Conservation (phyloP, 2,797 vertebrate species). For the Urosaurus nigricauda region DNA sequence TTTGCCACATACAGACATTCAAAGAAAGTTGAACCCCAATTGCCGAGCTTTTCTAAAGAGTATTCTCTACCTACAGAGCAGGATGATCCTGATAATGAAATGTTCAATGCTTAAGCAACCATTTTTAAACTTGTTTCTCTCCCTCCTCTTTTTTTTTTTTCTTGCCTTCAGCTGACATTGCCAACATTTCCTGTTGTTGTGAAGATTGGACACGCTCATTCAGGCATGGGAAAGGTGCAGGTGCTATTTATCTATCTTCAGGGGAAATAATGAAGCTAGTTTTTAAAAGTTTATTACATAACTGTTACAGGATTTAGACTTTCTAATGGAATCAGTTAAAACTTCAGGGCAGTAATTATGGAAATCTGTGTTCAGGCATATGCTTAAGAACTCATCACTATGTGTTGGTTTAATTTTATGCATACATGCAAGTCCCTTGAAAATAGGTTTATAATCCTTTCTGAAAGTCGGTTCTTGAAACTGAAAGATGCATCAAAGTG, state of each 20-base stretch:
- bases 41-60: neutral
- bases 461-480: neutral
- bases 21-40: neutral
- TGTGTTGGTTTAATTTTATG: neutral
- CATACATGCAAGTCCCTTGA: neutral
- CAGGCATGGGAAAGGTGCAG: slow-evolving; percentile 98
- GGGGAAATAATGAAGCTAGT: slow-evolving; percentile 1
- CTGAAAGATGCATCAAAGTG: neutral
- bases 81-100: slow-evolving; percentile 28
- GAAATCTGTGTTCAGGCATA: neutral
- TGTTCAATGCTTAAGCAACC: neutral
- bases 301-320: neutral
- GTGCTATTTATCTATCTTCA: slow-evolving; percentile 54
- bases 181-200: slow-evolving; percentile 96
- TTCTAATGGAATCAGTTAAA: neutral
- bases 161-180: slow-evolving; percentile 88
- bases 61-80: neutral
- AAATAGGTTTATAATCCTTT: slow-evolving; percentile 3
- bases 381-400: slow-evolving; percentile 44
- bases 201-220: slow-evolving; percentile 98
- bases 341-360: neutral
- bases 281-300: slow-evolving; percentile 6
- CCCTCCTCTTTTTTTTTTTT: slow-evolving; percentile 56
- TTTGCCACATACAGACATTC: neutral
- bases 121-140: neutral